Evolutionary conservation across 2,888 invertebrate species (phyloP).

Genomic region (Parnassius mnemosyne): DNA sequence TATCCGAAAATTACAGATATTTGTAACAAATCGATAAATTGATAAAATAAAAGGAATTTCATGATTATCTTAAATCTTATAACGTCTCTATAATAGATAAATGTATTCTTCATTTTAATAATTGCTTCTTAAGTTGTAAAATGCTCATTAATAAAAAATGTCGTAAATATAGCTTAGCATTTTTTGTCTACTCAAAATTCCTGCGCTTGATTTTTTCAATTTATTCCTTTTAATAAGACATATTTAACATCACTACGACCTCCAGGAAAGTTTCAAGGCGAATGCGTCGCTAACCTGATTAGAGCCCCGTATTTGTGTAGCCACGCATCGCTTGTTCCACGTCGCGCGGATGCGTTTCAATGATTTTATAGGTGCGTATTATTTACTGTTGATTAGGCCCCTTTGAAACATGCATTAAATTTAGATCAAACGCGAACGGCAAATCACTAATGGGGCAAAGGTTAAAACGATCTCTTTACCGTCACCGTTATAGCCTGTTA

Average conservation of each 20-base stretch:
- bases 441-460: constrained; percentile 19
- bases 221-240: neutral
- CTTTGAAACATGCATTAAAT: constrained; percentile 16
- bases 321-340: constrained; percentile 29
- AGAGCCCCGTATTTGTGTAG: constrained; percentile 35
- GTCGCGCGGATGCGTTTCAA: constrained; percentile 30
- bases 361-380: constrained; percentile 36
- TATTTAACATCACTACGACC: constrained; percentile 15
- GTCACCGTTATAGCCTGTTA: no score
- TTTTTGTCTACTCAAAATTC: no score
- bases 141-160: no score
- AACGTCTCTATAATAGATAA: no score
- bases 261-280: constrained; percentile 26
- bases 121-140: no score
- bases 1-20: no score
- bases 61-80: no score
- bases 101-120: no score
- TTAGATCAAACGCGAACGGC: constrained; percentile 16
- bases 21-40: no score
- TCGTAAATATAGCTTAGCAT: no score
- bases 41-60: no score
- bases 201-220: no score
- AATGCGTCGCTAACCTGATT: constrained; percentile 34
- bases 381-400: constrained; percentile 34
- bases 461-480: neutral